Evolutionary conservation across 2,113 vertebrate genomes (phyloP), one percentile per base, ranked within the genome.

Genomic region (Donacobius atricapilla): DNA sequence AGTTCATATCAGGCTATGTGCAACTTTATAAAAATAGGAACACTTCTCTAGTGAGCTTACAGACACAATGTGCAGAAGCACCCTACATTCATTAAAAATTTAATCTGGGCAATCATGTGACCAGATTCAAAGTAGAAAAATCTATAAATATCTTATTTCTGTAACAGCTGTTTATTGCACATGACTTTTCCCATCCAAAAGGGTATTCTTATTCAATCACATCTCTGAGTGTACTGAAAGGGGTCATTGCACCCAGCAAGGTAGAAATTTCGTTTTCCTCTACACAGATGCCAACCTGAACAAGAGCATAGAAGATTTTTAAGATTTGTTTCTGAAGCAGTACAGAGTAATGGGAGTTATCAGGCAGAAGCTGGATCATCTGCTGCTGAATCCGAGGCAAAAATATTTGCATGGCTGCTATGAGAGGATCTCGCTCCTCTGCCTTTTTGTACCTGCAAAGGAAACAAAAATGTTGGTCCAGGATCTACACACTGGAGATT

Each of bases 261-360:
- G 24, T 30, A 37, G 18, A 84, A 82, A 44, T 42, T 39, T 40
- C 2, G 19, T 37, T 33, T 57, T 83, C n/a, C 75, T 79, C 20
- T 81, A 85, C 37, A 57, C 7, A 84, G 89, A 94, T 84, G 79
- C 98, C 54, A 95, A 99, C 99, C 99, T 99, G 99, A 75, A 99
- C 98, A 20, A 99, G 99, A 42, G 99, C 99, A 64, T 99, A 99
- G 96, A 99, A 99, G 97, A 99, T 99, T 97, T 99, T 99, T 80
- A 99, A 98, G 95, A 99, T 99, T 96, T 99, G 99, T 72, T 99
- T 99, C 98, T 99, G 99, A 86, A 99, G 98, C 77, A 99, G 98
- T 48, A 99, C 99, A 50, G 99, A 99, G 94, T 99, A 99, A 93
- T 99, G 98, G 31, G 98, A 99, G 58, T 98, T 94, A 57, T 99